Evolutionary conservation across 2,797 vertebrate genomes (phyloP), one percentile per base, ranked within the genome.

Genomic region (Hemitrygon akajei): DNA sequence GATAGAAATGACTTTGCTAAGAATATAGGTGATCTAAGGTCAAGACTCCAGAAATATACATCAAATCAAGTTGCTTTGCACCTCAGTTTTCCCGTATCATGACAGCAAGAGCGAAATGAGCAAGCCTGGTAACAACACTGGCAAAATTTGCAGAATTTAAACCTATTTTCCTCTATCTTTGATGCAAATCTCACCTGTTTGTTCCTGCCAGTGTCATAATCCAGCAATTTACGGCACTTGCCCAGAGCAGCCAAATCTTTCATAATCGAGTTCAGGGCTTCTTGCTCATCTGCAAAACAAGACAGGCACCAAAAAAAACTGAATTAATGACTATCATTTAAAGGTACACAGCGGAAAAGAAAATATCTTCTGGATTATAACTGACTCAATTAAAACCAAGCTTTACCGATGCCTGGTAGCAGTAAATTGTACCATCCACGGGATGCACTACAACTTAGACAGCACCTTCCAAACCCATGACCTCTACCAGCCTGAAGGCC

Each of bases 221-320:
- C 97, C 96, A 96, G 95, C 95, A 97, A 95, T 10, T 96, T 95
- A 94, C 97, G 97, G 94, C 97, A 97, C 94, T 97, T 97, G 94
- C 98, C 98, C 96, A 99, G 94, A 0, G 98, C 98, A 63, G 98
- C 98, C 95, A 99, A 96, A 95, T 99, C 98, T 96, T 98, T 98
- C 98, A 99, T 99, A 95, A 99, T 99, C 95, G 98, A 98, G 96
- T 98, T 98, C 77, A 99, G 97, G 30, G 98, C 98, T 96, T 98
- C 98, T 95, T 98, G 98, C 66, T 98, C 98, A 81, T 98, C 98
- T 98, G 94, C 58, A 95, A 95, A 94, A 69, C 63, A 37, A 89
- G 37, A 69, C 7, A 37, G 34, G 25, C 25, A 75, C 22, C 82
- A 86, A 60, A 30, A 60, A 86, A 25, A 82, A 30, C 56, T 60